Base-by-base conservation (phyloP, 2,888 invertebrate species). In the Pseudanteris insignis region DNA sequence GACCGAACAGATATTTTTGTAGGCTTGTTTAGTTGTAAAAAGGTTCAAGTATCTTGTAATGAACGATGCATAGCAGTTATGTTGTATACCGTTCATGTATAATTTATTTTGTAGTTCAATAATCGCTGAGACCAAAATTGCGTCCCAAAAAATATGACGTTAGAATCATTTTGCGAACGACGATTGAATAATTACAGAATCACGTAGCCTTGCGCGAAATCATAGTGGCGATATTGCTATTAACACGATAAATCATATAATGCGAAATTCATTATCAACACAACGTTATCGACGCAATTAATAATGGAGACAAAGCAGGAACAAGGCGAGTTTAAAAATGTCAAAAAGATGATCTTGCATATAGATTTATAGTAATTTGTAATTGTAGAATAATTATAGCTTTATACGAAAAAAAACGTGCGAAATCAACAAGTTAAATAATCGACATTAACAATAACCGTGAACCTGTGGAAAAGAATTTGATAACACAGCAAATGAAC, bases 341-440 rank as follows among this genome's bases (percentile, higher is more conserved):
- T 46, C 59, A 44, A 46, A 37, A 34, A 53, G 46, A 40, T 53
- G 36, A 46, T 55, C 34, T 44, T 48, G 41, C 43, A 34, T 18
- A 13, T 40, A 61, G 44, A 30, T 48, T 61, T 38, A 61, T 44
- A 55, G 55, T 21, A 37, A 55, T 62, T 62, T 55, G 29, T 62
- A 62, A 51, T 13, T 36, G 28, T 51, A 51, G 40, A 43, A 5
- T 48, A 43, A 43, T 37, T 26, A 37, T 54, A 54, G 48, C 57
- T 63, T 58, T 63, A 26, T 53, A 63, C 46, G 48, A 41, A 28
- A 38, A n/a, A 28, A 58, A 40, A 53, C 14, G 32, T 48, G 54
- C 37, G 53, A 54, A 57, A 53, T 53, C 30, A 40, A 50, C 37
- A 37, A 24, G 40, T 46, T 29, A 28, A 33, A 25, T 14, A 48